phyloP scores from a whole-genome alignment of 1,140 invertebrate species.

The Rhopalosiphum padi region DNA sequence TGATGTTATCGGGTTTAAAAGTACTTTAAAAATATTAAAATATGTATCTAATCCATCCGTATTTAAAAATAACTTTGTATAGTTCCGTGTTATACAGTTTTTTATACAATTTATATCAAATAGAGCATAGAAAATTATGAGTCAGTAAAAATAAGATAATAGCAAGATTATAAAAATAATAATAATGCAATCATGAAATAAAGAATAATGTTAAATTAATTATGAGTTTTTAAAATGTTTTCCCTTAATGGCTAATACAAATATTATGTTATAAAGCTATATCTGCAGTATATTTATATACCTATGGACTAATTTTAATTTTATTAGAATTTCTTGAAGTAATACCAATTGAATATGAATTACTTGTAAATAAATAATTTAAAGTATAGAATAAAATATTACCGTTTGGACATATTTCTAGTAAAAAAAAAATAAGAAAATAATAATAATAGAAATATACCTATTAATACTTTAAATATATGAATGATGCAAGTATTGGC shows the following conservation, averaged over 20 bases:
- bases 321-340: too few species aligned
- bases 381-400: too few species aligned
- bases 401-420: too few species aligned
- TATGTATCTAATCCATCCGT: not conserved
- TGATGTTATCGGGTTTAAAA: not conserved
- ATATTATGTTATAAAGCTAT: not conserved
- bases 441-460: too few species aligned
- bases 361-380: too few species aligned
- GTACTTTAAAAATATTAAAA: not conserved
- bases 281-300: not conserved
- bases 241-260: not conserved
- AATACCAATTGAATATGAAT: too few species aligned
- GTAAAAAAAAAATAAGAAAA: too few species aligned
- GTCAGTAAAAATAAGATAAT: not conserved
- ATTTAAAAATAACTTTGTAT: not conserved
- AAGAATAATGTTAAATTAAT: not conserved
- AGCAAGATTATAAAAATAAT: not conserved
- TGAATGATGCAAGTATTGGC: too few species aligned
- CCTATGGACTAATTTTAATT: not conserved
- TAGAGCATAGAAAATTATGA: not conserved
- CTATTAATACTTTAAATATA: too few species aligned
- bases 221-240: not conserved
- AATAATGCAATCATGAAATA: not conserved
- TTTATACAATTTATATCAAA: not conserved
- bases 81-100: not conserved